These are phyloP conservation scores for Elegia similella DNA, from an alignment of 2,888 invertebrate species.

Conservation along the genomic window DNA sequence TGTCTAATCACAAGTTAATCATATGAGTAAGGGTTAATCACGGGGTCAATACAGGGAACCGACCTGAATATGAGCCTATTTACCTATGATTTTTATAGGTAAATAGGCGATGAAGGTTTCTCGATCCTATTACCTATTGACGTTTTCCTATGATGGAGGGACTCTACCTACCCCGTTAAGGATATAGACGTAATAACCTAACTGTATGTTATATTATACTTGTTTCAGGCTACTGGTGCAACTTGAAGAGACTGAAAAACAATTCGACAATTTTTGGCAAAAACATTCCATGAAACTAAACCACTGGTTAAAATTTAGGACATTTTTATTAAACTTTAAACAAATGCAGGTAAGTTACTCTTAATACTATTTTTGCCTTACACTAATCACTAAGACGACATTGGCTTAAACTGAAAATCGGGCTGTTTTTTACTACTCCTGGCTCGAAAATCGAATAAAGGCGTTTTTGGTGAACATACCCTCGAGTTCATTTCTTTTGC, in stretches of 20 bases:
- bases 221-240: slow-evolving; percentile 91
- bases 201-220: not conserved
- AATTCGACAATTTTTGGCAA: slow-evolving; percentile 97
- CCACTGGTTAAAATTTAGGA: slow-evolving; percentile 93
- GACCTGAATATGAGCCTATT: too few relatives aligned
- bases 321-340: slow-evolving; percentile 97
- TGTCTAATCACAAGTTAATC: too few relatives aligned
- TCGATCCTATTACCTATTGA: too few relatives aligned
- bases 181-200: too few relatives aligned
- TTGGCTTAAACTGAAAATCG: slow-evolving; percentile 63
- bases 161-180: too few relatives aligned
- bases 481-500: slow-evolving; percentile 55
- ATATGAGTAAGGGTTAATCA: too few relatives aligned
- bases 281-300: slow-evolving; percentile 94
- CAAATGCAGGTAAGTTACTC: slow-evolving; percentile 86
- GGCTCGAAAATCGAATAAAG: slow-evolving; percentile 68
- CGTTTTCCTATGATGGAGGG: too few relatives aligned
- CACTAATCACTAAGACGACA: slow-evolving; percentile 43
- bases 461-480: slow-evolving; percentile 64
- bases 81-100: too few relatives aligned
- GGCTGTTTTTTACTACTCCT: slow-evolving; percentile 40
- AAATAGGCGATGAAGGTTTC: too few relatives aligned
- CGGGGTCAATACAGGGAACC: too few relatives aligned
- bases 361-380: slow-evolving; percentile 18
- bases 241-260: slow-evolving; percentile 95